Conservation (phyloP, 2,113 vertebrate genomes). For the Acanthisitta chloris region DNA sequence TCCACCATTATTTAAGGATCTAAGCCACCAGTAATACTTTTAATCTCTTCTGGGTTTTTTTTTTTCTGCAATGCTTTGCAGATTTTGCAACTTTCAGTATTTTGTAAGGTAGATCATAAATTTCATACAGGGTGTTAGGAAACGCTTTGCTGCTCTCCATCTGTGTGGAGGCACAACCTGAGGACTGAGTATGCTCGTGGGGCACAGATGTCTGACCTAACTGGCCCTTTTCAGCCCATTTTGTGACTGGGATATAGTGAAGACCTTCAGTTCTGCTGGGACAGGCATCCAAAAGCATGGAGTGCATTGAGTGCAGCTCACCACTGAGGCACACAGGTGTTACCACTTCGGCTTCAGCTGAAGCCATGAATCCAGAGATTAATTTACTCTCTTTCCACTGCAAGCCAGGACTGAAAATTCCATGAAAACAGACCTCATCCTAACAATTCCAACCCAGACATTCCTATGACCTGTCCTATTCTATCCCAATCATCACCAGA, state of each 20-base stretch:
- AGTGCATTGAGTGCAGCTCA: not conserved
- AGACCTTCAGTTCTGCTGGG: not conserved
- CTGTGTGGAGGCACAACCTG: not conserved
- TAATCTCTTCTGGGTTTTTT: not conserved
- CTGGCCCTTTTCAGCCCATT: not conserved
- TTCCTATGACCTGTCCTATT: not conserved
- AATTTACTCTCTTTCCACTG: not conserved
- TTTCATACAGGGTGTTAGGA: constrained; percentile 23
- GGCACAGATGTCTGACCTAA: not conserved
- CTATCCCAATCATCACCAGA: not conserved
- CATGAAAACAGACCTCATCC: not conserved
- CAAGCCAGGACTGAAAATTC: not conserved
- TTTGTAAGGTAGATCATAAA: constrained; percentile 42
- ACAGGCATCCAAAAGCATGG: not conserved
- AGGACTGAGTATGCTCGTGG: not conserved
- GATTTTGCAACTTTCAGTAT: constrained; percentile 49
- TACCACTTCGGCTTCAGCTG: not conserved
- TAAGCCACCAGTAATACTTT: not conserved
- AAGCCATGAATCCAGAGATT: not conserved
- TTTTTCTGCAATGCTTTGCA: not conserved
- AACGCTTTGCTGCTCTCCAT: not conserved
- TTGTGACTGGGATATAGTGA: not conserved
- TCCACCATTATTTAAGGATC: not conserved
- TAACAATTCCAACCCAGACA: not conserved
- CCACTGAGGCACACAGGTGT: not conserved